Base-by-base conservation (phyloP, 2,888 invertebrate species). In the Ceramica pisi region DNA sequence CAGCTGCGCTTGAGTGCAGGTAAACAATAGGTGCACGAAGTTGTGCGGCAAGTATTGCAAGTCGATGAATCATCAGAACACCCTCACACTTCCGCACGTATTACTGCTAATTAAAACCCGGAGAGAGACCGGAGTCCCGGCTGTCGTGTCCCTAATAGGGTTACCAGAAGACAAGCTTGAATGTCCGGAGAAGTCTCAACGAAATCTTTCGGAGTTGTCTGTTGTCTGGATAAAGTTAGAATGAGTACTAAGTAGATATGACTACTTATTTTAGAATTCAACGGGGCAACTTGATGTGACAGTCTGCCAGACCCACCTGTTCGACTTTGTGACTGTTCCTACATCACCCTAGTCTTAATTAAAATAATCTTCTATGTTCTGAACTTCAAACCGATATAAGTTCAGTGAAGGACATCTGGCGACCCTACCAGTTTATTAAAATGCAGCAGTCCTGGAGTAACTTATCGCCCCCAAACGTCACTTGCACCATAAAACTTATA, bases 401-500 rank as follows among this genome's bases (percentile, higher is more conserved):
- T 65, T 41, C 41, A 51, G 51, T 2, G 1, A 41, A 21, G 21
- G 21, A 64, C 65, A 66, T 68, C 71, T 66, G 81, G 57, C 19
- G 64, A 44, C 79, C 81, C 82, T 86, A 72, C 56, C 62, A 67
- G 66, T 72, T 80, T 85, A 86, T 86, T 83, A 86, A 80, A 86
- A 82, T 79, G 73, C 81, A 80, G 67, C 78, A 78, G 72, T 80
- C 63, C 78, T 82, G 76, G 56, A 70, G 57, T 60, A 71, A 68
- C 77, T 78, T 81, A 80, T 80, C 81, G 79, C 72, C 80, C 78
- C 80, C 77, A 75, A 81, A 74, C 87, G 87, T 90, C 90, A 89
- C 81, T 89, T 84, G 82, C 91, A 78, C 91, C 92, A 91, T 94
- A 94, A 93, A 94, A 92, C 92, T 93, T 90, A 82, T 82, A 79